Conservation (phyloP, 92 coral and sea anemone genomes). For the Virgularia gustaviana region DNA sequence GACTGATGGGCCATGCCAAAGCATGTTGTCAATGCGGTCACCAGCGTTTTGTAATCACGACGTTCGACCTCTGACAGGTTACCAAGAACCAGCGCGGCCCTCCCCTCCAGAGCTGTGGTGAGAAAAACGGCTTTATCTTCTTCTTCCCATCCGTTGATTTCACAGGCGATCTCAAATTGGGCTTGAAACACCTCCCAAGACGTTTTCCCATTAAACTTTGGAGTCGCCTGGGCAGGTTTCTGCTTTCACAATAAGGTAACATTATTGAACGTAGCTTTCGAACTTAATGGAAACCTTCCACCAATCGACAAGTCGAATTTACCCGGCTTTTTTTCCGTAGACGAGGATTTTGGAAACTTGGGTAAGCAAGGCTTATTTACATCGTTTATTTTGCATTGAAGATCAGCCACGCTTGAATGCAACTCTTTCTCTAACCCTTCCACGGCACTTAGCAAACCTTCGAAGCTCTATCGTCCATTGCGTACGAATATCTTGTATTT, state of each 20-base stretch:
- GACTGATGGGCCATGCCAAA: conserved; percentile 14
- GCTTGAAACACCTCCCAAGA: conserved; percentile 15
- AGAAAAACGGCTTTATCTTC: not conserved
- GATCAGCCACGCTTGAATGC: conserved; percentile 1
- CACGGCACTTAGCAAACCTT: not conserved
- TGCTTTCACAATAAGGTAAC: no score
- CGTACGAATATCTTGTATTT: no score
- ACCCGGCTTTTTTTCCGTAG: no score
- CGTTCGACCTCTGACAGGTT: not conserved
- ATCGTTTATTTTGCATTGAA: not conserved
- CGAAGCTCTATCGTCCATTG: not conserved
- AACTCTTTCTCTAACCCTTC: not conserved
- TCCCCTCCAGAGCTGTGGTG: conserved; percentile 1
- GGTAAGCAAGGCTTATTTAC: not conserved
- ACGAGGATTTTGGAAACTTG: no score
- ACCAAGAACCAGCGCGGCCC: not conserved
- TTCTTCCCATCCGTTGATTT: not conserved
- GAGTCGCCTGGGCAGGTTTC: not conserved
- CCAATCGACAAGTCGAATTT: no score
- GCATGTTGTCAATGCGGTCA: not conserved
- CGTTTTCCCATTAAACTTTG: not conserved
- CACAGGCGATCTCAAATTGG: conserved; percentile 2
- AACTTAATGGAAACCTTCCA: not conserved
- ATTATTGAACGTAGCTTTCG: not conserved
- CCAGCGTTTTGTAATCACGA: not conserved